Percentiles rank a stretch among this genome's conserved stretches.
Conservation (phyloP, 2,113 vertebrate species). For the Hystrix brachyura region DNA sequence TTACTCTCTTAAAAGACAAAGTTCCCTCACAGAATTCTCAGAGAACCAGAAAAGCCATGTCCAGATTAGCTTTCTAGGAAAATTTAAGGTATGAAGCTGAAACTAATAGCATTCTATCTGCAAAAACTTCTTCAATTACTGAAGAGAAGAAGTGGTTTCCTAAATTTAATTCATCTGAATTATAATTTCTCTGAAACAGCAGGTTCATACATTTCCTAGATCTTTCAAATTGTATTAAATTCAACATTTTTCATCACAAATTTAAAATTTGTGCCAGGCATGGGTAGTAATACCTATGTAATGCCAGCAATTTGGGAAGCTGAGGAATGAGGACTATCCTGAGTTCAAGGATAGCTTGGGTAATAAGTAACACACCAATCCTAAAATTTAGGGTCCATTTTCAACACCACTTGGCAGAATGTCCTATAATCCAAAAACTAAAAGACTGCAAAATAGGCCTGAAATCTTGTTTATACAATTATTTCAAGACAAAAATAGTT, state of each 20-base stretch:
- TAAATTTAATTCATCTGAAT: conserved; percentile 72
- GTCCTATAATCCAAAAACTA: too few relatives aligned
- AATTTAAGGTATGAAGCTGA: conserved; percentile 79
- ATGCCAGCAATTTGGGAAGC: too few relatives aligned
- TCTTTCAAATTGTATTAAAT: conserved; percentile 73
- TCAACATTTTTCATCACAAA: conserved; percentile 76
- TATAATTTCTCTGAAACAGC: conserved; percentile 69
- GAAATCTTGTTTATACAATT: too few relatives aligned
- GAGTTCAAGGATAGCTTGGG: too few relatives aligned
- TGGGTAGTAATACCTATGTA: too few relatives aligned
- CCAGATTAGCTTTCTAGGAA: conserved; percentile 75
- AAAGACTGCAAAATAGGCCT: too few relatives aligned
- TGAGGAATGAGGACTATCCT: too few relatives aligned
- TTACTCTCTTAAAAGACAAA: conserved; percentile 74
- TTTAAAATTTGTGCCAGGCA: too few relatives aligned
- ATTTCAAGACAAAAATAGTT: too few relatives aligned
- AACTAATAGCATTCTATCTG: conserved; percentile 78
- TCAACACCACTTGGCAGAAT: too few relatives aligned
- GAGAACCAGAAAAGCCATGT: not conserved
- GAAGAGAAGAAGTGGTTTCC: conserved; percentile 73
- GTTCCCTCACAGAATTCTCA: conserved; percentile 74
- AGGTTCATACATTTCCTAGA: conserved; percentile 76
- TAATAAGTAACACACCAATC: too few relatives aligned
- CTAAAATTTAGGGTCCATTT: too few relatives aligned
- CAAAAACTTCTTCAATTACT: conserved; percentile 54